Evolutionary conservation across 2,113 vertebrate species (phyloP).

Genomic region (Ctenodactylus gundi): DNA sequence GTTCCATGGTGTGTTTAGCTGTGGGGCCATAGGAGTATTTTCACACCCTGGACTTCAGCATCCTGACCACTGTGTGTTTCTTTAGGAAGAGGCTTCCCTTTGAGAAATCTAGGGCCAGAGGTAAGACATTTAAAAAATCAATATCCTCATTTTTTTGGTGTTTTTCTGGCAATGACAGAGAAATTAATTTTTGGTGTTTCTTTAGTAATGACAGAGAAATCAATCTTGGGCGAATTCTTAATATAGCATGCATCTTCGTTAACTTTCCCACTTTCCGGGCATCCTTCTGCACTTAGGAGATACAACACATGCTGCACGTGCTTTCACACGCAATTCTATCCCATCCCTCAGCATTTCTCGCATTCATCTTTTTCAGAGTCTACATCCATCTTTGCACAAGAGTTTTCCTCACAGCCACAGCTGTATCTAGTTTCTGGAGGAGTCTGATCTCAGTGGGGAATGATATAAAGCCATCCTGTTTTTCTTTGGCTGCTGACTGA

Average conservation of each 20-base stretch:
- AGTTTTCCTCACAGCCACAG: conserved; percentile 16
- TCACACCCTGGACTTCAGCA: background rate
- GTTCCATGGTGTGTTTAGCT: background rate
- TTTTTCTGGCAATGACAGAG: conserved; percentile 4
- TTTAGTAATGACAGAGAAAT: conserved; percentile 8
- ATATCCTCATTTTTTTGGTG: background rate
- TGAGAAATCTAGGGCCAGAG: background rate
- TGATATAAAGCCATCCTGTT: conserved; percentile 10
- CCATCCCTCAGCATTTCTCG: background rate
- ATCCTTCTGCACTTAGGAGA: background rate
- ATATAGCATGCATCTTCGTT: background rate
- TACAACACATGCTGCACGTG: background rate
- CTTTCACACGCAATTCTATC: background rate
- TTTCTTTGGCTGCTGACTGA: background rate
- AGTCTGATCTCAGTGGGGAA: conserved; percentile 32
- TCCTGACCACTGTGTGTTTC: background rate
- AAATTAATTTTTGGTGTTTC: background rate
- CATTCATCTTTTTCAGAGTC: background rate
- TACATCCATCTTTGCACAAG: background rate
- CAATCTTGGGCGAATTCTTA: background rate
- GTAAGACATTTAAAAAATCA: conserved; percentile 3
- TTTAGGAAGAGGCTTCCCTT: background rate
- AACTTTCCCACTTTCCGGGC: background rate
- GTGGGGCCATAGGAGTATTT: background rate
- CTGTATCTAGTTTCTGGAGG: conserved; percentile 43